Conservation (phyloP, 2,113 vertebrate genomes). For the Embiotoca jacksoni region DNA sequence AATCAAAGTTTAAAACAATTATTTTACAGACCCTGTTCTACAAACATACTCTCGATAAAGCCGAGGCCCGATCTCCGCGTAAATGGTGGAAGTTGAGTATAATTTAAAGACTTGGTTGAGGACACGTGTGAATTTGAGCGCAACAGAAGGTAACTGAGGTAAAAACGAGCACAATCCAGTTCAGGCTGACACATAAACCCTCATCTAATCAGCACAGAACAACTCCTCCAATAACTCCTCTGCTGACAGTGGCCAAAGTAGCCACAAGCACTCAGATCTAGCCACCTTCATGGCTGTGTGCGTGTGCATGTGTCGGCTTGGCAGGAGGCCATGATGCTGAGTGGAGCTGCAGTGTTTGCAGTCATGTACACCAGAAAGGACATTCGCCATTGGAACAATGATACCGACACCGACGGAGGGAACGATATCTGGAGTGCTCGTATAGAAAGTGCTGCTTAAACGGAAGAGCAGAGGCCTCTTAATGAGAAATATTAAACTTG, state of each 20-base stretch:
- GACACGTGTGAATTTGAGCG: constrained; percentile 13
- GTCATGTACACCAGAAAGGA: constrained; percentile 60
- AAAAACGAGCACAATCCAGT: constrained; percentile 21
- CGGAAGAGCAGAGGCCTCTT: not conserved
- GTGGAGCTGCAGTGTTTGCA: constrained; percentile 64
- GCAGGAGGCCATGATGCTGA: constrained; percentile 57
- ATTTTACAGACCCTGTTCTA: not conserved
- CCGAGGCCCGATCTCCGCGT: too few species aligned
- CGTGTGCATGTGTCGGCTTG: constrained; percentile 40
- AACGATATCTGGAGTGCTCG: constrained; percentile 7
- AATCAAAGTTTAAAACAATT: not conserved
- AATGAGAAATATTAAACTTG: constrained; percentile 13
- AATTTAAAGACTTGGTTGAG: constrained; percentile 15
- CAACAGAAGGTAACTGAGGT: constrained; percentile 13
- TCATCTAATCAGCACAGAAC: constrained; percentile 59
- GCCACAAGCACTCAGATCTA: constrained; percentile 43
- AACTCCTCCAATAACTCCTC: constrained; percentile 46
- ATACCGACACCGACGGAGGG: constrained; percentile 30
- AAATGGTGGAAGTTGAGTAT: not conserved
- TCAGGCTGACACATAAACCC: constrained; percentile 38
- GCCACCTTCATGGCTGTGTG: constrained; percentile 36
- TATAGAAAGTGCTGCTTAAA: constrained; percentile 3
- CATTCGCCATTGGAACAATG: constrained; percentile 44
- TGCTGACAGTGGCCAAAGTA: constrained; percentile 52
- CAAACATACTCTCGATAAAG: not conserved